These are phyloP conservation scores for Datnioides undecimradiatus DNA, from an alignment of 2,113 vertebrate species.

Conservation along the genomic window DNA sequence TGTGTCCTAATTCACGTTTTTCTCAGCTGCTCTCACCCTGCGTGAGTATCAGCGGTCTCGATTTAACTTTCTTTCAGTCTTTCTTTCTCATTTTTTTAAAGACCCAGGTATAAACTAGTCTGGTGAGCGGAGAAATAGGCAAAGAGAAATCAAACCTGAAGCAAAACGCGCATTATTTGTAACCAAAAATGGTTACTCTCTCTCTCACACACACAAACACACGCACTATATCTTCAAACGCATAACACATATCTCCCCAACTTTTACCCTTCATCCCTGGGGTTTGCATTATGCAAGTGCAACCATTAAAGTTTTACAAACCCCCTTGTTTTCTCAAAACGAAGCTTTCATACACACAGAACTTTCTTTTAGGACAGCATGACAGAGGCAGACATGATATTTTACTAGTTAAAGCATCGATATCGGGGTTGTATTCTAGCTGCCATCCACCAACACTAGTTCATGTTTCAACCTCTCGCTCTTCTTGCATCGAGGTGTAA, in stretches of 20 bases:
- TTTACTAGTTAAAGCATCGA: not conserved
- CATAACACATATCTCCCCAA: not conserved
- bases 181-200: not conserved
- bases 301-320: not conserved
- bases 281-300: not conserved
- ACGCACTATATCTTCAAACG: not conserved
- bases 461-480: slow-evolving; percentile 6
- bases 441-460: not conserved
- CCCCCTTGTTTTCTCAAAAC: not conserved
- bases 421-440: not conserved
- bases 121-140: not conserved
- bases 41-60: too few species aligned
- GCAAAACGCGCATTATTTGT: not conserved
- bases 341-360: not conserved
- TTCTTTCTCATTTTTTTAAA: not conserved
- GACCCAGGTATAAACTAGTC: not conserved
- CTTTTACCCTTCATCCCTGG: not conserved
- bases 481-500: not conserved
- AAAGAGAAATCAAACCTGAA: not conserved
- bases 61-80: not conserved
- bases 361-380: not conserved
- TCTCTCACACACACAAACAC: too few species aligned
- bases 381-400: not conserved
- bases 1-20: not conserved
- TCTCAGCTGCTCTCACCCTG: too few species aligned